Base-by-base conservation (phyloP, 1,140 invertebrate species). In the Lysiphlebus fabarum region DNA sequence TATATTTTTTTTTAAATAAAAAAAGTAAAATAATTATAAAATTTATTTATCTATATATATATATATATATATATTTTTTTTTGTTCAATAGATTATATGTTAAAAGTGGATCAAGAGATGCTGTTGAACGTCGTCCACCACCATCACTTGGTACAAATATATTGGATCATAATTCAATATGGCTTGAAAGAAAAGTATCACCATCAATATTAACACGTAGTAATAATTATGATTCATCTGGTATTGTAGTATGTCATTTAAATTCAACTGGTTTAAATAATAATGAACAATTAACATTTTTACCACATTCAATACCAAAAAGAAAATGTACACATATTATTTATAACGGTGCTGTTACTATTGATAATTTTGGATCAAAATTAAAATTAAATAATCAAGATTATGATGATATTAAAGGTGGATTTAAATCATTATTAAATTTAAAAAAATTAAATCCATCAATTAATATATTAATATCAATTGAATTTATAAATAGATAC, bases 251-350 rank as follows among this genome's bases (percentile, higher is more conserved):
- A 1, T 91, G 90, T 67, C 88, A 88, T 68, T 75, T 89, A 36
- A 81, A 88, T 67, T 84, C 85, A 0, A 84, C 82, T 75, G 82
- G 87, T 1, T 81, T 82, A 5, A 86, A 90, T 66, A 78, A 89
- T 10, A 81, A 81, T 33, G 84, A 86, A 37, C 88, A 88, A 0
- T 81, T 89, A 51, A 81, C 84, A 2, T 87, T 91, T 66, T 83
- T 81, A 7, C 81, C 82, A 7, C 77, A 82, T n/a, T 81, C 87
- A 56, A 77, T 93, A 6, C 86, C 91, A 42, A 84, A 87, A 0
- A 76, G 79, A 61, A 82, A 86, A 38, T 94, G 92, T 76, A 90
- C 90, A 6, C 91, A 94, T 72, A 73, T 93, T 7, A 83, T 93
- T 55, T 93, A 93, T 68, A 85, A 87, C 7, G 17, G 17, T 26